Conservation (phyloP, 2,113 vertebrate species). For the Shinisaurus crocodilurus region DNA sequence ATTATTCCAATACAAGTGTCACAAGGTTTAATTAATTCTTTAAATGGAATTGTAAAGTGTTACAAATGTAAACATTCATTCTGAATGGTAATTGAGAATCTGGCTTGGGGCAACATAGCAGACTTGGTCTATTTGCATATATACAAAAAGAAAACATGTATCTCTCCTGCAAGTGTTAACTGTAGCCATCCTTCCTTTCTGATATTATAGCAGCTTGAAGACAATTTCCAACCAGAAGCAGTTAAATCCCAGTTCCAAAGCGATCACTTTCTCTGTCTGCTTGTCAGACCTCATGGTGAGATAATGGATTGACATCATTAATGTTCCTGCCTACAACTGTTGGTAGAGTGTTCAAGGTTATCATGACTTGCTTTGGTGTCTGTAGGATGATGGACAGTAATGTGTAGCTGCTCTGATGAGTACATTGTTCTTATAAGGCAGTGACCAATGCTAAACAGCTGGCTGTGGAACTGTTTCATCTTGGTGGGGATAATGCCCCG, state of each 20-base stretch:
- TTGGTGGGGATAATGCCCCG: conserved; percentile 22
- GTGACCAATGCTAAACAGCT: conserved; percentile 56
- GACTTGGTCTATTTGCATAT: not conserved
- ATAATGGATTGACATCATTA: conserved; percentile 1
- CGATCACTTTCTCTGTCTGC: conserved; percentile 24
- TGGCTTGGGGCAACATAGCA: not conserved
- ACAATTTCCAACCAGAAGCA: accelerated
- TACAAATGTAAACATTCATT: not conserved
- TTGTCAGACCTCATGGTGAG: conserved; percentile 11
- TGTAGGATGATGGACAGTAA: conserved; percentile 55
- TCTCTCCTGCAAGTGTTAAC: not conserved
- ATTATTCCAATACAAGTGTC: not conserved
- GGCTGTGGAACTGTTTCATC: conserved; percentile 48
- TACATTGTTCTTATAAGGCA: conserved; percentile 53
- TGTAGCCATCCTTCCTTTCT: not conserved
- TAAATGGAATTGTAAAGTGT: not conserved
- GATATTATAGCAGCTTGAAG: not conserved
- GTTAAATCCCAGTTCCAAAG: conserved; percentile 32
- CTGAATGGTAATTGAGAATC: not conserved
- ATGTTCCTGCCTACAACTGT: conserved; percentile 6
- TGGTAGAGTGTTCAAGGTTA: conserved; percentile 55
- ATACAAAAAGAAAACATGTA: accelerated
- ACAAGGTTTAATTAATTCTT: not conserved
- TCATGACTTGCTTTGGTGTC: not conserved
- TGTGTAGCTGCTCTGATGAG: not conserved